phyloP scores from a whole-genome alignment of 2,113 vertebrate species.

The Tamias sibiricus region DNA sequence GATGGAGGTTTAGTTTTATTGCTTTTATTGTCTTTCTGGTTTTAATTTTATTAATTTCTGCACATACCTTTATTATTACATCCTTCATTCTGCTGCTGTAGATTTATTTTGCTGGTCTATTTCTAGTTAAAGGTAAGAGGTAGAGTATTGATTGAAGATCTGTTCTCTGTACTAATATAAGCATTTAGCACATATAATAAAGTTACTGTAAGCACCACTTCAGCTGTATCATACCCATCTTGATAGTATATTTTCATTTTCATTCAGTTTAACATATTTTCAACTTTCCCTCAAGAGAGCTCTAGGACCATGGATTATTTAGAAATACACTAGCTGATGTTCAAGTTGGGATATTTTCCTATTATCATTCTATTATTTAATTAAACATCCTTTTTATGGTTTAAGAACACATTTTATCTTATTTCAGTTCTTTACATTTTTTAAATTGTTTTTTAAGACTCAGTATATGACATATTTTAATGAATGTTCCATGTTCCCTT shows the following conservation, averaged over 20 bases:
- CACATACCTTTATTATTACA: neutral
- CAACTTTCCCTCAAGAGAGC: neutral
- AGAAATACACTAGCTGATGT: neutral
- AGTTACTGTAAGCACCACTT: neutral
- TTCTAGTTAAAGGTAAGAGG: neutral
- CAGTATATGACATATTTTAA: neutral
- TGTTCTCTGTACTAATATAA: neutral
- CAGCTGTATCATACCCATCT: neutral
- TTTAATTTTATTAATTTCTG: neutral
- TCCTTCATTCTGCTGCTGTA: neutral
- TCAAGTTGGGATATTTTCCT: neutral
- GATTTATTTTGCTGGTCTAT: neutral
- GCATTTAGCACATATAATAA: neutral
- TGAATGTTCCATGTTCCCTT: neutral
- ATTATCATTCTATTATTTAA: neutral
- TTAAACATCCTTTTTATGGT: neutral
- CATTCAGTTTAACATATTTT: neutral
- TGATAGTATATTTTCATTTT: neutral
- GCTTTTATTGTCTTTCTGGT: neutral
- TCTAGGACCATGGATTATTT: neutral
- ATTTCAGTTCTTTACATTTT: neutral
- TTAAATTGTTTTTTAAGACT: neutral
- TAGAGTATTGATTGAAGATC: neutral
- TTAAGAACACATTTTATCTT: neutral
- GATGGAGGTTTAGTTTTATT: neutral